Evolutionary conservation across 2,888 invertebrate species (phyloP).

Genomic region (Peribatodes rhomboidaria): DNA sequence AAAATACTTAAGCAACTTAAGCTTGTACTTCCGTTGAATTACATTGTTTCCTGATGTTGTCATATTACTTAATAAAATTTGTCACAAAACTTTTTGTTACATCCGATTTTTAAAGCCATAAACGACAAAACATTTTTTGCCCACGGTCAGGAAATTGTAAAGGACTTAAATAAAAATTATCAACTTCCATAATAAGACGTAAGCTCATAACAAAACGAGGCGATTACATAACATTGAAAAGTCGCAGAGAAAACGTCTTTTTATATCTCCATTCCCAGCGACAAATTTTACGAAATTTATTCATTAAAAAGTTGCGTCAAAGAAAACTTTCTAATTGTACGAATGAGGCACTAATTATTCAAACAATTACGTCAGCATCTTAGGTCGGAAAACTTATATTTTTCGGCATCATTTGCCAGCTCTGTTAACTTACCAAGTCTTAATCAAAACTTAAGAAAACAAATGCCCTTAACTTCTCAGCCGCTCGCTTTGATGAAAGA

Average conservation of each 20-base stretch:
- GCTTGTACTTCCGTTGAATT: no score
- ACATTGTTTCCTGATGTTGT: no score
- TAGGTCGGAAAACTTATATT: slow-evolving; percentile 63
- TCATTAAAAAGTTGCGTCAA: slow-evolving; percentile 65
- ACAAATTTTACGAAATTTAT: slow-evolving; percentile 52
- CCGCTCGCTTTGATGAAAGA: slow-evolving; percentile 64
- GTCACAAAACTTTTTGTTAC: not conserved
- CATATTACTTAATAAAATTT: not conserved
- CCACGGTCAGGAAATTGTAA: slow-evolving; percentile 4
- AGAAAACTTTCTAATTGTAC: slow-evolving; percentile 67
- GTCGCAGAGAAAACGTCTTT: slow-evolving; percentile 29
- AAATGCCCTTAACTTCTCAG: slow-evolving; percentile 69
- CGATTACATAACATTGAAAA: slow-evolving; percentile 29
- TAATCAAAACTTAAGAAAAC: slow-evolving; percentile 80
- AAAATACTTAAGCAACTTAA: no score
- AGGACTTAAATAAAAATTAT: slow-evolving; percentile 8
- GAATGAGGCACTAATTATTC: slow-evolving; percentile 80
- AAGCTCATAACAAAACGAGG: slow-evolving; percentile 21
- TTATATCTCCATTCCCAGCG: slow-evolving; percentile 35
- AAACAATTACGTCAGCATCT: slow-evolving; percentile 72
- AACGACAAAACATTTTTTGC: not conserved
- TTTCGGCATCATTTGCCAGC: slow-evolving; percentile 66
- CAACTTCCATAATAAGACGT: slow-evolving; percentile 23
- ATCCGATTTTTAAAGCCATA: not conserved
- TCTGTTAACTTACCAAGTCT: slow-evolving; percentile 59